These are phyloP conservation scores for Eupelmus urozonus DNA, from an alignment of 2,888 invertebrate genomes.

Conservation along the genomic window DNA sequence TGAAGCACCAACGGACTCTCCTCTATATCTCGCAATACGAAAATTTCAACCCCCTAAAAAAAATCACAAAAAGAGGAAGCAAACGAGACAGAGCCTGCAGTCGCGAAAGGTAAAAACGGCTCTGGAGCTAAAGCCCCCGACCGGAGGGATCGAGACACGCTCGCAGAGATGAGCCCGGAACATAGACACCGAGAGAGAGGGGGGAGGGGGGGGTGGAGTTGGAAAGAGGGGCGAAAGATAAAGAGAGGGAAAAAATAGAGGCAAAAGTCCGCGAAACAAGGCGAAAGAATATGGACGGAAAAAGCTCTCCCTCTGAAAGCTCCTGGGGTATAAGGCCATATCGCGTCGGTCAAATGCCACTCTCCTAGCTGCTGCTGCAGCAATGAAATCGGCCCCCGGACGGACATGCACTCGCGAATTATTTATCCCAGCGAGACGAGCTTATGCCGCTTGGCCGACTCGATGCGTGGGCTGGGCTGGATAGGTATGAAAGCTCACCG, in stretches of 20 bases:
- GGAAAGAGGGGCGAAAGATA: conserved; percentile 39
- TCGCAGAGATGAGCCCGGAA: not conserved
- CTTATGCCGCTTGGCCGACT: conserved; percentile 63
- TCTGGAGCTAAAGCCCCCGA: not conserved
- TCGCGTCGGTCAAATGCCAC: conserved; percentile 76
- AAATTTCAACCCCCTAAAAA: not conserved
- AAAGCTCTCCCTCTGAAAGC: conserved; percentile 28
- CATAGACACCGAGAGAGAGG: not conserved
- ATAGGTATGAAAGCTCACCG: no score
- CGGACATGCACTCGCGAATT: conserved; percentile 67
- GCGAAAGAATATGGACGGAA: conserved; percentile 52
- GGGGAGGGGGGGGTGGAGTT: conserved; percentile 12
- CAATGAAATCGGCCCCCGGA: conserved; percentile 69
- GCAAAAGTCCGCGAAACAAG: conserved; percentile 45
- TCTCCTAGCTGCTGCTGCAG: conserved; percentile 65
- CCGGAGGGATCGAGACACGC: not conserved
- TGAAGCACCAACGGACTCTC: no score
- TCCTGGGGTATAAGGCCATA: conserved; percentile 65
- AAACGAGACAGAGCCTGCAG: not conserved
- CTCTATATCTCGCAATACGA: no score
- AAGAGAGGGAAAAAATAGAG: conserved; percentile 45
- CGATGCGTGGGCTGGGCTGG: conserved; percentile 38
- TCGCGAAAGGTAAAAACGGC: not conserved
- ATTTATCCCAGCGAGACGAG: conserved; percentile 71
- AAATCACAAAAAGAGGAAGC: not conserved